These are phyloP conservation scores for Xylota segnis DNA, from an alignment of 2,888 invertebrate species.

Conservation along the genomic window DNA sequence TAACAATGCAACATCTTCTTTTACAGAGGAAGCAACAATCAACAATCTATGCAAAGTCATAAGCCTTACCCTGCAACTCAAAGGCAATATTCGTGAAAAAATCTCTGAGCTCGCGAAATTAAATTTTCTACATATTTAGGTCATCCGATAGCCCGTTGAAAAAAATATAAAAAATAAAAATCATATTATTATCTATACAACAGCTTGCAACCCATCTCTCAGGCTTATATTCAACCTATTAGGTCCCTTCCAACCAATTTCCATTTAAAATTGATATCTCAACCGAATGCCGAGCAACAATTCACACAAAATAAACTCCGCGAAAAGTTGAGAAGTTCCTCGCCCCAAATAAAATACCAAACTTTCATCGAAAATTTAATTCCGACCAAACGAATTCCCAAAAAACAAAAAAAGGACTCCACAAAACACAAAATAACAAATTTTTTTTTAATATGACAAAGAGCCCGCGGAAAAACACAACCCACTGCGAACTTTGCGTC, in stretches of 20 bases:
- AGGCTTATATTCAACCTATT: not conserved
- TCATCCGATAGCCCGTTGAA: too few species aligned
- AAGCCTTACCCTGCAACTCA: too few species aligned
- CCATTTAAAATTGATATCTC: conserved; percentile 36
- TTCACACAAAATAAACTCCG: conserved; percentile 32
- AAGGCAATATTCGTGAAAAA: too few species aligned
- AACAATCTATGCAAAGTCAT: too few species aligned
- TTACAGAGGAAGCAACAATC: too few species aligned
- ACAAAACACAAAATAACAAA: conserved; percentile 40
- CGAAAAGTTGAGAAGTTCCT: conserved; percentile 30
- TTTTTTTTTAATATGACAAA: conserved; percentile 39
- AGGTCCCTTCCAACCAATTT: conserved; percentile 2
- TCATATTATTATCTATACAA: not conserved
- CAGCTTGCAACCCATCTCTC: not conserved
- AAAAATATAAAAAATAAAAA: not conserved
- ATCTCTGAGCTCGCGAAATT: too few species aligned
- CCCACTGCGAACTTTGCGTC: not conserved
- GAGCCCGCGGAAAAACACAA: conserved; percentile 28
- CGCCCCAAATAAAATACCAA: conserved; percentile 9
- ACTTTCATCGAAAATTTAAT: conserved; percentile 38
- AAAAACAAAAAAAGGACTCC: not conserved
- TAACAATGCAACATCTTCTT: too few species aligned
- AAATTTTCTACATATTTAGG: too few species aligned
- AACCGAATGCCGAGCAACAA: conserved; percentile 18
- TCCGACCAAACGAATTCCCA: conserved; percentile 15